Conservation (phyloP, 2,888 invertebrate species). For the Tiliacea aurago region DNA sequence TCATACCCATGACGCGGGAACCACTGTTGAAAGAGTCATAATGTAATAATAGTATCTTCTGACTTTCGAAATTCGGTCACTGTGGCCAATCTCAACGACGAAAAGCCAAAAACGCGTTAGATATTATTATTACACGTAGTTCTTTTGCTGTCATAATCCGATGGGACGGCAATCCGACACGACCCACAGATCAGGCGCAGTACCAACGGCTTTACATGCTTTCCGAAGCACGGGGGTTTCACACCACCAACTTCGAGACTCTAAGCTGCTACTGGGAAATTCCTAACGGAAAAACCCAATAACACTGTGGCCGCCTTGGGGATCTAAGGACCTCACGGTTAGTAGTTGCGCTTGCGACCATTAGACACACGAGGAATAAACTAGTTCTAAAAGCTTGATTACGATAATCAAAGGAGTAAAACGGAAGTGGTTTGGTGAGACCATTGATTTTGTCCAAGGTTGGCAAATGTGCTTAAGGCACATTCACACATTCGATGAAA, state of each 20-base stretch:
- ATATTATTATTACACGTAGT: neutral
- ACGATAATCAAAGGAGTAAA: neutral
- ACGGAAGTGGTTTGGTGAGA: neutral
- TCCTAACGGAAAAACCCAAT: neutral
- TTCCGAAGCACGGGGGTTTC: neutral
- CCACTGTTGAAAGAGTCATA: slow-evolving; percentile 81
- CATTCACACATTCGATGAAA: too few relatives aligned
- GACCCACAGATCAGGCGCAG: too few relatives aligned
- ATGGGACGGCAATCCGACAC: neutral
- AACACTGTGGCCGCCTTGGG: neutral
- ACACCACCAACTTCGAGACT: neutral
- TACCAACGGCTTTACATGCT: neutral
- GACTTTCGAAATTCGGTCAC: neutral
- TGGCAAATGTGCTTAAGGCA: neutral
- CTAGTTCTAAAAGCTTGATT: neutral
- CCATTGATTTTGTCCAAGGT: neutral
- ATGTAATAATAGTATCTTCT: neutral
- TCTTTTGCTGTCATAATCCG: neutral
- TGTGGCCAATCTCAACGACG: too few relatives aligned
- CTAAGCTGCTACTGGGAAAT: neutral
- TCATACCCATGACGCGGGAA: slow-evolving; percentile 92
- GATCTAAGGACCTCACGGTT: neutral
- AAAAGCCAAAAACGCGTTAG: neutral
- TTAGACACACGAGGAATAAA: neutral
- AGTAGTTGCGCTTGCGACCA: neutral